Evolutionary conservation across 92 coral and sea anemone genomes (phyloP).

Genomic region (Pocillopora grandis): DNA sequence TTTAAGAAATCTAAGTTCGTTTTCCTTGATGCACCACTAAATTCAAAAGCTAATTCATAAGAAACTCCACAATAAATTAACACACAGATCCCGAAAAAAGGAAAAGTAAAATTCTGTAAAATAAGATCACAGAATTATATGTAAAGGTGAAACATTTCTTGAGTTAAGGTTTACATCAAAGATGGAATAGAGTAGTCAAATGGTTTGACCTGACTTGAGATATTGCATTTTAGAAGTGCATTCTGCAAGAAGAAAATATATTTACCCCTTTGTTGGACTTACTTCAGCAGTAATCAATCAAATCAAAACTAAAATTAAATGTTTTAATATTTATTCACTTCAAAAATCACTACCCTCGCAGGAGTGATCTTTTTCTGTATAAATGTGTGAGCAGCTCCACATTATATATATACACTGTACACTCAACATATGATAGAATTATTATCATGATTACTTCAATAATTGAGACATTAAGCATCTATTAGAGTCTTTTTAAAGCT

Average conservation of each 20-base stretch:
- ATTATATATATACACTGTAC: slow-evolving; percentile 40
- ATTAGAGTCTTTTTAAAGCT: slow-evolving; percentile 91
- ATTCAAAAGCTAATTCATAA: too few relatives aligned
- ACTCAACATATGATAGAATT: slow-evolving; percentile 8
- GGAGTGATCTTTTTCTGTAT: background rate
- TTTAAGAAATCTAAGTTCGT: too few relatives aligned
- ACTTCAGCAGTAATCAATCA: background rate
- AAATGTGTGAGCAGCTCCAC: slow-evolving; percentile 10
- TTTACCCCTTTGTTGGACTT: background rate
- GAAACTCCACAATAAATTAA: too few relatives aligned
- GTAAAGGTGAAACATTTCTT: background rate
- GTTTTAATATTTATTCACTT: background rate
- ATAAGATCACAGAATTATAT: background rate
- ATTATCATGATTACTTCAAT: background rate
- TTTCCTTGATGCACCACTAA: too few relatives aligned
- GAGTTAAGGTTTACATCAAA: background rate
- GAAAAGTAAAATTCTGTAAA: too few relatives aligned
- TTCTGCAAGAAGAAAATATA: background rate
- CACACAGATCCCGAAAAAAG: too few relatives aligned
- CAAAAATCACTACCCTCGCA: background rate
- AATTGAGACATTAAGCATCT: background rate
- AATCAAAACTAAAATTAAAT: too few relatives aligned
- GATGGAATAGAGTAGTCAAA: background rate
- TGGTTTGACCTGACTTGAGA: too few relatives aligned
- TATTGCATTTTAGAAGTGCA: too few relatives aligned